These are phyloP conservation scores for Rattus rattus DNA, from an alignment of 2,113 vertebrate species.

Conservation along the genomic window DNA sequence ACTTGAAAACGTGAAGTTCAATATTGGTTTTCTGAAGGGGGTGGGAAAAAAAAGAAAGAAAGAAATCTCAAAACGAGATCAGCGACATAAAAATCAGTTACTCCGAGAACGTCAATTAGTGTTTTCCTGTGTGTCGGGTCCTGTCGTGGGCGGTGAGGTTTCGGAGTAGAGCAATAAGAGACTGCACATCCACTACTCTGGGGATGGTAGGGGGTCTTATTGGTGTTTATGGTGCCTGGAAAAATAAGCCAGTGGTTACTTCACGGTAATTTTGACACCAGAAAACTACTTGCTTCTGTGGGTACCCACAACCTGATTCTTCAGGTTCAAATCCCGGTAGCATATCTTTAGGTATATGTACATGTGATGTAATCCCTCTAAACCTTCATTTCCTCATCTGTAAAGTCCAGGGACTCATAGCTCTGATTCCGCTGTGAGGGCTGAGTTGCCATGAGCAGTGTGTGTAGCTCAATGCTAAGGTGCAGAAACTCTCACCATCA, in stretches of 20 bases:
- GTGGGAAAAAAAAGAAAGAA: neutral
- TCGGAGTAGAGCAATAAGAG: neutral
- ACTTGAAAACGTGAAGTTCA: neutral
- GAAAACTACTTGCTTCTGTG: neutral
- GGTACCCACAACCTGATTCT: neutral
- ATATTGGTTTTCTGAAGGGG: constrained; percentile 11
- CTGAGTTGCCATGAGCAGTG: neutral
- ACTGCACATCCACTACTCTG: too few relatives aligned
- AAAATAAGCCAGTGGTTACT: neutral
- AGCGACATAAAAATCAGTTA: neutral
- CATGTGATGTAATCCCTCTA: neutral
- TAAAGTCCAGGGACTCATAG: neutral
- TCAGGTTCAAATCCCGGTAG: neutral
- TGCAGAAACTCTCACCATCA: neutral
- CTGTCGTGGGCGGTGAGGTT: neutral
- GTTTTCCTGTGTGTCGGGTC: neutral
- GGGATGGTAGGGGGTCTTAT: neutral
- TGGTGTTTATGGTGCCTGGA: neutral
- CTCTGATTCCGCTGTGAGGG: neutral
- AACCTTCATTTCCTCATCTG: neutral
- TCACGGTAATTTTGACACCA: too few relatives aligned
- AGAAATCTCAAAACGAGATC: neutral
- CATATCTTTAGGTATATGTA: neutral
- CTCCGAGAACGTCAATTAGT: neutral
- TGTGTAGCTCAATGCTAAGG: neutral